Conservation (phyloP, 2,888 invertebrate species). For the Apoda limacodes region DNA sequence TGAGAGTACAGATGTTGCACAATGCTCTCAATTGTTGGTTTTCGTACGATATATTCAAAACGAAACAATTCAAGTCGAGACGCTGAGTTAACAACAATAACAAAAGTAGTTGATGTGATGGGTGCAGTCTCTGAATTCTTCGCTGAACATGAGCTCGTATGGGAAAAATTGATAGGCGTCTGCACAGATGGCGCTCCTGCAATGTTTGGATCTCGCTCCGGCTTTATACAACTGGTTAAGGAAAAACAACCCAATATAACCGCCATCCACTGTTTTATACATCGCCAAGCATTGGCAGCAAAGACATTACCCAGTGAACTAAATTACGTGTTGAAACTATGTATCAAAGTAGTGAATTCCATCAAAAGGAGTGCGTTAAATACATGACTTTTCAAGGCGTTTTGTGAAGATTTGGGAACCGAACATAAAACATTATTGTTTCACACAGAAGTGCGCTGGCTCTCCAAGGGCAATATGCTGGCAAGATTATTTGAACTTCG, state of each 20-base stretch:
- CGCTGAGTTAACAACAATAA: slow-evolving; percentile 9
- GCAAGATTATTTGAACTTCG: slow-evolving; percentile 10
- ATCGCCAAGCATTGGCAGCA: slow-evolving; percentile 18
- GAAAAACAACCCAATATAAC: slow-evolving; percentile 18
- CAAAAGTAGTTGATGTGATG: too few species aligned
- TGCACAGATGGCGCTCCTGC: too few species aligned
- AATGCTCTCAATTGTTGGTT: slow-evolving; percentile 22
- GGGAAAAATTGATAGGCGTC: slow-evolving; percentile 21
- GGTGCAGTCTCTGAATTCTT: slow-evolving; percentile 13
- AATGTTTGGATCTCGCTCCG: slow-evolving; percentile 22
- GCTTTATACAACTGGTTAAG: slow-evolving; percentile 17
- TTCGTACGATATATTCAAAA: slow-evolving; percentile 21
- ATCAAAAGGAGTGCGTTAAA: slow-evolving; percentile 12
- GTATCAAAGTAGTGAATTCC: slow-evolving; percentile 11
- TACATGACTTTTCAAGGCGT: too few species aligned
- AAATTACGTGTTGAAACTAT: slow-evolving; percentile 7
- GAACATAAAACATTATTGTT: slow-evolving; percentile 10
- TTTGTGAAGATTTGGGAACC: slow-evolving; percentile 5
- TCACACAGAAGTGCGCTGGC: too few species aligned
- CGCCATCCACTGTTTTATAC: slow-evolving; percentile 10
- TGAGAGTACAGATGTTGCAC: slow-evolving; percentile 20
- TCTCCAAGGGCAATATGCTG: slow-evolving; percentile 13
- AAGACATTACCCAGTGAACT: slow-evolving; percentile 14
- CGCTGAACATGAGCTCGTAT: too few species aligned
- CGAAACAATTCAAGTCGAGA: slow-evolving; percentile 14